Base-by-base conservation (phyloP, 1,140 invertebrate species). In the Cepaea nemoralis region DNA sequence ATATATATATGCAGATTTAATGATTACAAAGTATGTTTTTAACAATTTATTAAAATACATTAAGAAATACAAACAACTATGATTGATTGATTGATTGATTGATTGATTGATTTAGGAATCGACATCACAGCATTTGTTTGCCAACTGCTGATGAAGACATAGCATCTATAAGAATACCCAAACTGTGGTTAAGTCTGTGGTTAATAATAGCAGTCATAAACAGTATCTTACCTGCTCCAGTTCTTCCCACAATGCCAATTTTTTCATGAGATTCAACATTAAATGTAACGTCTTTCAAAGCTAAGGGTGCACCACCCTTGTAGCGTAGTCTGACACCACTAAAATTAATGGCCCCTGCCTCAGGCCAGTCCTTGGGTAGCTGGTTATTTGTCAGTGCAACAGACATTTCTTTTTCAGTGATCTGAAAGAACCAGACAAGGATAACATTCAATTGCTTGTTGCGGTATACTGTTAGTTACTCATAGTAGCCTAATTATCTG, bases 221-320 rank as follows among this genome's bases (percentile, higher is more conserved):
- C 1, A 27, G 48, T 39, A 37, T 2, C 80, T 45, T 88, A 91
- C 92, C 92, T 83, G 92, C 92, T 10, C 93, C 93, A 45, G 93
- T 92, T 86, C 93, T 84, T 24, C 93, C 93, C 40, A 93, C 92
- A 84, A 94, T 93, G 12, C 88, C 90, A 81, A 96, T 89, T 82
- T 90, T 95, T 88, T 95, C 94, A 76, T 91, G 89, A 39, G 93
- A 88, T 14, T 92, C 87, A 77, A 94, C 92, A 42, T 89, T 89
- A 85, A 94, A 94, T 5, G 91, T 92, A 16, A 94, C 88, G 55
- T 92, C 87, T 74, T 93, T 92, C 12, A 94, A 86, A 22, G 93
- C 92, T 40, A 92, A 83, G 31, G 92, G 91, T 14, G 93, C 83
- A 81, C 92, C 88, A 42, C 91, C 86, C 42, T 92, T 90, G 82